Evolutionary conservation across 2,888 invertebrate genomes (phyloP), one percentile per base, ranked within the genome.

Genomic region (Drosophila neutralis): DNA sequence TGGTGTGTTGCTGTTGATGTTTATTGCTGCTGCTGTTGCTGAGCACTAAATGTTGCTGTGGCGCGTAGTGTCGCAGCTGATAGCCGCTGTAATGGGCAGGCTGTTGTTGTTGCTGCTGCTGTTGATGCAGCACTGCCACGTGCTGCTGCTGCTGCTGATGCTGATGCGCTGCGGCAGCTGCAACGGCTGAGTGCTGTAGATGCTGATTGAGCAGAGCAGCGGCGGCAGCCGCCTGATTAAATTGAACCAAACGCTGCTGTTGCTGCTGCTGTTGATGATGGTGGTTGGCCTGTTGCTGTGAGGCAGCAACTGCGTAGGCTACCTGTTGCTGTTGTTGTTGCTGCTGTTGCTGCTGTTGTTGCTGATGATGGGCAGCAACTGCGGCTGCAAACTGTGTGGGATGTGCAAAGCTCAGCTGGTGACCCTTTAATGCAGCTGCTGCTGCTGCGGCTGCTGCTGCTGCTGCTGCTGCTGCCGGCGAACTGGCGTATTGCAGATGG

Each of bases 101-200:
- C 57, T 57, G 57, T 6, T 36, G 76, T 87, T 91, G 90, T 53
- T 91, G 90, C 72, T 70, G 86, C 79, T 83, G 91, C 66, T 79
- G 87, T 70, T 80, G 88, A 69, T 89, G 88, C 74, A 87, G 83
- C 74, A 78, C 80, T 78, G 89, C 78, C 65, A 89, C 82, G 75
- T 91, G 90, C 68, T 91, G 91, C 67, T 91, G 91, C 75, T 69
- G 87, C 69, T 91, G 91, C 75, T 69, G 87, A 63, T 91, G 91
- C 77, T 91, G 91, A 64, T 91, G 90, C 90, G 93, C 89, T 92
- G 88, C 89, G 73, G 90, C 90, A 72, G 91, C 85, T 76, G 90
- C 89, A 74, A 91, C 89, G 60, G 81, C 69, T 69, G 87, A 78
- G 75, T 85, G 84, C 72, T 90, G 91, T 74, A 91, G 84, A 81